phyloP scores from a whole-genome alignment of 2,113 vertebrate species.

The Uropsilus gracilis region DNA sequence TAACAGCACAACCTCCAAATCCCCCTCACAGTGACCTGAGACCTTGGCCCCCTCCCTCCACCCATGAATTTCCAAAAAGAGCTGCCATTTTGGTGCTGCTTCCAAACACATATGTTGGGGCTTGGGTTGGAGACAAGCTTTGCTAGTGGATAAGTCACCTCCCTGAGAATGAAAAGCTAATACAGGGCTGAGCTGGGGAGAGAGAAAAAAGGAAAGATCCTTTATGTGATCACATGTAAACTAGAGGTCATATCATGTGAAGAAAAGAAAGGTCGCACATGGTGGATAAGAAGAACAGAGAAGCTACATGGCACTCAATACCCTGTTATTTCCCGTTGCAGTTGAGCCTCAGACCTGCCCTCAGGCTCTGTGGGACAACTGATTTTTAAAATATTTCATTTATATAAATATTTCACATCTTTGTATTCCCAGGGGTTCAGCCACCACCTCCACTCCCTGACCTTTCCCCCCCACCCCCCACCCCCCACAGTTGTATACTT shows the following conservation, averaged over 20 bases:
- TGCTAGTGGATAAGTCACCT: background rate
- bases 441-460: too few species aligned
- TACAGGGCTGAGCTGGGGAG: too few species aligned
- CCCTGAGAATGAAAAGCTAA: background rate
- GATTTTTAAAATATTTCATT: too few species aligned
- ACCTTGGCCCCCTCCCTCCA: background rate
- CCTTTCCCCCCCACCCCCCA: too few species aligned
- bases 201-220: too few species aligned
- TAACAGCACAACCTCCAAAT: background rate
- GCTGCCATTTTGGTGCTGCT: background rate
- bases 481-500: too few species aligned
- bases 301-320: background rate
- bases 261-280: background rate
- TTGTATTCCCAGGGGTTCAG: too few species aligned
- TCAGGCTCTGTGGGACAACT: background rate
- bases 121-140: background rate
- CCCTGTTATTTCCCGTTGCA: background rate
- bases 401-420: too few species aligned
- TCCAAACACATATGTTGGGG: background rate
- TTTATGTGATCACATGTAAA: background rate
- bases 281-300: background rate
- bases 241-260: background rate
- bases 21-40: background rate
- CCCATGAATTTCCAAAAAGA: background rate
- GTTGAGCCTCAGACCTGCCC: background rate